Evolutionary conservation across 1,140 invertebrate species (phyloP).

Genomic region (Bombus sibiricus): DNA sequence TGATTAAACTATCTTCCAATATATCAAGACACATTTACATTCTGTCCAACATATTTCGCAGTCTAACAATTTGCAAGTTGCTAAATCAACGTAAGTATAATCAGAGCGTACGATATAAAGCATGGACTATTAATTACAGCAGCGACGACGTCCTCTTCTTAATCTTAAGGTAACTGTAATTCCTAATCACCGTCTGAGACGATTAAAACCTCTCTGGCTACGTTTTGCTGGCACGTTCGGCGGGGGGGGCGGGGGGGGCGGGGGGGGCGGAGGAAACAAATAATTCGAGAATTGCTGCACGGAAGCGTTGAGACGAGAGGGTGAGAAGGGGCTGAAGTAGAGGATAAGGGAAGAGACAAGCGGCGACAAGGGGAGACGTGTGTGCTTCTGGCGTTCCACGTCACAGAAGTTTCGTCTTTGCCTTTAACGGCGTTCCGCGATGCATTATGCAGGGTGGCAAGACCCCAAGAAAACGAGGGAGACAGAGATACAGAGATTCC

Average conservation of each 20-base stretch:
- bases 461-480: constrained; percentile 27
- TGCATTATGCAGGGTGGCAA: constrained; percentile 66
- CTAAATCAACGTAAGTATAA: neutral
- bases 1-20: too few species aligned
- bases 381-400: constrained; percentile 55
- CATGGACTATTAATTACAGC: neutral
- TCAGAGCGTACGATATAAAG: too few species aligned
- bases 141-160: neutral
- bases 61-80: neutral
- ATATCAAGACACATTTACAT: neutral
- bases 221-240: neutral
- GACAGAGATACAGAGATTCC: constrained; percentile 16
- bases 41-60: neutral
- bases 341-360: constrained; percentile 12
- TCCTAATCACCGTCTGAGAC: neutral
- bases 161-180: constrained; percentile 1
- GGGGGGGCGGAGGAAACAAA: constrained; percentile 3
- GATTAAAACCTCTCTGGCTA: neutral
- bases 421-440: constrained; percentile 53
- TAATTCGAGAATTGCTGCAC: constrained; percentile 6
- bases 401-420: constrained; percentile 63
- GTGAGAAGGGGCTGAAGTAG: neutral
- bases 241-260: too few species aligned
- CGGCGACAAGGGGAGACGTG: constrained; percentile 8
- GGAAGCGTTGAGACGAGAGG: too few species aligned